Evolutionary conservation across 2,888 invertebrate species (phyloP), one percentile per base, ranked within the genome.

Genomic region (Pheosia tremula): DNA sequence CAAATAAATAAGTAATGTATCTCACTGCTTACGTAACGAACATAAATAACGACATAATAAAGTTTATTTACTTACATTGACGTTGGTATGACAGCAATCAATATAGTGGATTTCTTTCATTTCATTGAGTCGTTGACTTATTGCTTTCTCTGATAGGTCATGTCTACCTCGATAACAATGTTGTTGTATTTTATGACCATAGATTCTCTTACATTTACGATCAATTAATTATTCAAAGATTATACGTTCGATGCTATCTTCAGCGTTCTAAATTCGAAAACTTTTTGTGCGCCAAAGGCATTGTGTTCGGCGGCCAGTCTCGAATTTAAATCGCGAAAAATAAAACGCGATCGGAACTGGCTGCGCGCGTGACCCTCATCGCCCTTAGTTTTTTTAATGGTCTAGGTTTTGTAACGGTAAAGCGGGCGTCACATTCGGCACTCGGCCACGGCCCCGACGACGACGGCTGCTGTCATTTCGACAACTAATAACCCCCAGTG

Each of bases 371-470:
- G 89, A 86, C 90, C 89, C 82, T 76, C 24, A 74, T 80, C 80
- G 90, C 87, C 91, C 90, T 90, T 89, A 81, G 85, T 78, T 84
- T 86, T 54, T 85, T 86, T 82, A 78, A 76, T 74, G 72, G 81
- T 79, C 82, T 87, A 86, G 85, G 80, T 80, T 84, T 81, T 75
- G 82, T 91, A 93, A 93, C 93, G 91, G 93, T 86, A 86, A 67
- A 64, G 72, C 78, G 77, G 75, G 82, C 82, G 84, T 86, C 83
- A 84, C 80, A 81, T 82, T 81, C 80, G 83, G 75, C 70, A 77
- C 78, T 73, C 79, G 72, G 66, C 69, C 64, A 57, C 67, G 60
- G 56, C 7, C 66, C 55, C 66, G 60, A 55, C n/a, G n/a, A n/a
- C 66, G 58, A 63, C 66, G 67, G 58, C 63, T 75, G 78, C 77